Conservation (phyloP, 2,888 invertebrate species). For the Cheilosia pagana region DNA sequence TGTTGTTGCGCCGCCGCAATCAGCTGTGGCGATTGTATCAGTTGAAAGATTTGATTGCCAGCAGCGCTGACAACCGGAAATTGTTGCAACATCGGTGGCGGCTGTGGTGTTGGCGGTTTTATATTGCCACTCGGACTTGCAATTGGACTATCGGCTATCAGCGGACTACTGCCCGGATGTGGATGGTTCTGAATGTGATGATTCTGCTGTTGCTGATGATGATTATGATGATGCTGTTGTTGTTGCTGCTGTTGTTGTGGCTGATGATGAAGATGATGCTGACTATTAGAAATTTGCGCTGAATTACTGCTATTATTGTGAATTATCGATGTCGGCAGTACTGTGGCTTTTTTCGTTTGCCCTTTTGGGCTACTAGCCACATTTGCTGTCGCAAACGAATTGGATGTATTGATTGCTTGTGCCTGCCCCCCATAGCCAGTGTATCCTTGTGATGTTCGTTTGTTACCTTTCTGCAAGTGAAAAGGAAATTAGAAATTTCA, state of each 20-base stretch:
- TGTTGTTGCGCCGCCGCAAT: conserved; percentile 76
- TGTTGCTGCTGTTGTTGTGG: conserved; percentile 77
- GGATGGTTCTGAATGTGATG: conserved; percentile 75
- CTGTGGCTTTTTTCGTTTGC: conserved; percentile 83
- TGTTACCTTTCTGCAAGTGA: conserved; percentile 81
- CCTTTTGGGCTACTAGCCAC: conserved; percentile 83
- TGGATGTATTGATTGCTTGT: conserved; percentile 82
- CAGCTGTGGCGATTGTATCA: conserved; percentile 77
- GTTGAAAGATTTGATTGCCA: conserved; percentile 78
- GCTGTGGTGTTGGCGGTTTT: conserved; percentile 83
- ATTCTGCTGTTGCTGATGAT: conserved; percentile 77
- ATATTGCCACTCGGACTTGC: conserved; percentile 83
- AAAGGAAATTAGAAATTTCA: not conserved
- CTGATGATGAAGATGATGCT: conserved; percentile 80
- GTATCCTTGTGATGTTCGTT: conserved; percentile 79
- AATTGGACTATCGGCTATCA: conserved; percentile 83
- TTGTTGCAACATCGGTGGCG: conserved; percentile 80
- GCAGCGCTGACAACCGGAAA: conserved; percentile 76
- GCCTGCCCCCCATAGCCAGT: conserved; percentile 80
- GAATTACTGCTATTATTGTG: conserved; percentile 69
- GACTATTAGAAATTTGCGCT: conserved; percentile 75
- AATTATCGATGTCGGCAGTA: conserved; percentile 76
- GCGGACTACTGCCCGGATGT: conserved; percentile 81
- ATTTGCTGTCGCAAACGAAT: conserved; percentile 83
- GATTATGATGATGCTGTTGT: conserved; percentile 79